These are phyloP conservation scores for Neomonachus schauinslandi DNA, from an alignment of 2,113 vertebrate species.

Conservation along the genomic window DNA sequence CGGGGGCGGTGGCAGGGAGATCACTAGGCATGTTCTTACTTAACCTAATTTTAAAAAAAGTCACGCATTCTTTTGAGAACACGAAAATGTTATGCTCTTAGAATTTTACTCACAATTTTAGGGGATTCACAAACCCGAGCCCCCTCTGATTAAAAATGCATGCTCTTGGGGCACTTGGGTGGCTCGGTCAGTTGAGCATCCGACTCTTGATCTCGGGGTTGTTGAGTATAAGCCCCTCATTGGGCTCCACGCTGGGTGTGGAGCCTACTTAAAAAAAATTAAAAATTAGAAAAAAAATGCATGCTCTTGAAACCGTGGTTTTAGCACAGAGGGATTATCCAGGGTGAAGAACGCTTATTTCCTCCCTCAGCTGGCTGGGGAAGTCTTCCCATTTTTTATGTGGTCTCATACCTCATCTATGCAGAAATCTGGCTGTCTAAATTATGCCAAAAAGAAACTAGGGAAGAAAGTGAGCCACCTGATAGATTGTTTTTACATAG, in stretches of 20 bases:
- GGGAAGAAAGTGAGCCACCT: neutral
- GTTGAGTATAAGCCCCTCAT: neutral
- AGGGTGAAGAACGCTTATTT: neutral
- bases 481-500: neutral
- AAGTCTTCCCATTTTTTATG: neutral
- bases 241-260: neutral
- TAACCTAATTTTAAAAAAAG: constrained; percentile 8
- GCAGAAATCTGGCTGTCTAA: neutral
- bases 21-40: neutral
- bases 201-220: neutral
- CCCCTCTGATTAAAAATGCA: neutral
- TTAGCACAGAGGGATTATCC: neutral
- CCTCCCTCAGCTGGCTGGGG: neutral
- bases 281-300: neutral
- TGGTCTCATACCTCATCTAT: neutral
- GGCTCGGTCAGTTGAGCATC: neutral
- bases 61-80: constrained; percentile 24
- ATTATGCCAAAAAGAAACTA: neutral
- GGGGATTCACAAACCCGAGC: neutral
- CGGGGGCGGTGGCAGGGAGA: neutral
- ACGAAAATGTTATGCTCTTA: neutral
- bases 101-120: constrained; percentile 24
- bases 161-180: neutral
- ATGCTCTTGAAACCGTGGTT: neutral
- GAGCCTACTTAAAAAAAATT: neutral